Percentiles rank a stretch among this genome's conserved stretches.
These are phyloP conservation scores for Speoplatyrhinus poulsoni DNA, from an alignment of 2,113 vertebrate species.

Conservation along the genomic window DNA sequence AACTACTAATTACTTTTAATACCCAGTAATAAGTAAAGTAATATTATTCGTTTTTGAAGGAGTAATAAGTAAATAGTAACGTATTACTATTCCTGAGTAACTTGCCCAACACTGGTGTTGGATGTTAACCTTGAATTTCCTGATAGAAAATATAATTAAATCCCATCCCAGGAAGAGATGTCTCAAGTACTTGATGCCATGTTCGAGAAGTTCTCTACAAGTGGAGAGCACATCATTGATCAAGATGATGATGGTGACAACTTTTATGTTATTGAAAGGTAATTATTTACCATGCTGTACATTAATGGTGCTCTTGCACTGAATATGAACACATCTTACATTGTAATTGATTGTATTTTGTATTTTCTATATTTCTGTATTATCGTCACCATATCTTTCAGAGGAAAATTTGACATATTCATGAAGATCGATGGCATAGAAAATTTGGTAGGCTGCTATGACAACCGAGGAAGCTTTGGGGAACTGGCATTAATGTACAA, in stretches of 20 bases:
- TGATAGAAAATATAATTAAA: neutral
- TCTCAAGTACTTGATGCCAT: slow-evolving; percentile 97
- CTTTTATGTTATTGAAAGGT: slow-evolving; percentile 98
- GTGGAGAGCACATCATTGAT: slow-evolving; percentile 93
- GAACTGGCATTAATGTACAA: slow-evolving; percentile 99
- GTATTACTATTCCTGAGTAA: too few relatives aligned
- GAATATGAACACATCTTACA: neutral
- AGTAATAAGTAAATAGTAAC: too few relatives aligned
- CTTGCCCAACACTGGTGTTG: neutral
- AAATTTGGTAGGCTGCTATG: slow-evolving; percentile 89
- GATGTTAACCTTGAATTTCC: neutral
- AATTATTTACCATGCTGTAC: slow-evolving; percentile 20
- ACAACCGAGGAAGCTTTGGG: slow-evolving; percentile 96
- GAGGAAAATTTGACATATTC: slow-evolving; percentile 91
- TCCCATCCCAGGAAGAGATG: slow-evolving; percentile 87
- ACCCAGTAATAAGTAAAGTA: too few relatives aligned
- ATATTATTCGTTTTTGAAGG: too few relatives aligned
- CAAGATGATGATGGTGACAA: slow-evolving; percentile 98
- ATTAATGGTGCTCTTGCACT: neutral
- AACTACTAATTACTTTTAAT: too few relatives aligned
- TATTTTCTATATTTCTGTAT: neutral
- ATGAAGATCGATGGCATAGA: slow-evolving; percentile 86
- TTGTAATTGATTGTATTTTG: neutral
- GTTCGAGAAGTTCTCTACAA: slow-evolving; percentile 92
- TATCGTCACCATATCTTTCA: slow-evolving; percentile 62